phyloP scores from a whole-genome alignment of 1,140 invertebrate genomes.

The Papilio aristodemus region DNA sequence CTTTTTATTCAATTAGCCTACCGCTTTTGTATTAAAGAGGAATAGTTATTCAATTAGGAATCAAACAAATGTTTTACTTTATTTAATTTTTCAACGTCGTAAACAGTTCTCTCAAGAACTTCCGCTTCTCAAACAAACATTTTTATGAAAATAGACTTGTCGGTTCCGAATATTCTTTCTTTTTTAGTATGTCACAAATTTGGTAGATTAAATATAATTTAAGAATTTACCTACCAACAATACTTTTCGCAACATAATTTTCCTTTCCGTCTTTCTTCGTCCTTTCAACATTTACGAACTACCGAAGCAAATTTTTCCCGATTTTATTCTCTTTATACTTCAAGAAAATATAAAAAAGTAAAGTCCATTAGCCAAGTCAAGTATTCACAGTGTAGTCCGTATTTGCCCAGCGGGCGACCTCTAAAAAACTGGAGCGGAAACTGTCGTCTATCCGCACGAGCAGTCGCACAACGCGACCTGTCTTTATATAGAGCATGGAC shows the following conservation, averaged over 20 bases:
- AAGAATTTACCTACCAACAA: no score
- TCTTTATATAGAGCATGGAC: constrained; percentile 22
- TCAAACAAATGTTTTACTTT: background rate
- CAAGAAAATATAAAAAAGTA: background rate
- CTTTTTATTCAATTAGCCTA: background rate
- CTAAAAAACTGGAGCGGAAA: constrained; percentile 35
- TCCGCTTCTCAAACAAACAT: no score
- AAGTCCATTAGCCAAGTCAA: constrained; percentile 27
- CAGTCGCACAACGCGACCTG: background rate
- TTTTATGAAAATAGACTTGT: no score
- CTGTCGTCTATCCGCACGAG: constrained; percentile 29
- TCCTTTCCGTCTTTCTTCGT: no score
- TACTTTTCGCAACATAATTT: no score
- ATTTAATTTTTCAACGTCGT: background rate
- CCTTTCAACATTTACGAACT: background rate
- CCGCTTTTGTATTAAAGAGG: constrained; percentile 1
- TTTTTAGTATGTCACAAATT: no score
- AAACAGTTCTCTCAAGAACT: no score
- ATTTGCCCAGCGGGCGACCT: constrained; percentile 22
- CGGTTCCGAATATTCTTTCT: no score
- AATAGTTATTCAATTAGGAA: background rate
- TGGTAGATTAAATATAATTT: no score
- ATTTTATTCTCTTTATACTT: background rate
- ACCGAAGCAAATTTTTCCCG: background rate
- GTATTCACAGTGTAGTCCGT: constrained; percentile 25